phyloP scores from a whole-genome alignment of 2,888 invertebrate genomes.

The Erynnis tages region DNA sequence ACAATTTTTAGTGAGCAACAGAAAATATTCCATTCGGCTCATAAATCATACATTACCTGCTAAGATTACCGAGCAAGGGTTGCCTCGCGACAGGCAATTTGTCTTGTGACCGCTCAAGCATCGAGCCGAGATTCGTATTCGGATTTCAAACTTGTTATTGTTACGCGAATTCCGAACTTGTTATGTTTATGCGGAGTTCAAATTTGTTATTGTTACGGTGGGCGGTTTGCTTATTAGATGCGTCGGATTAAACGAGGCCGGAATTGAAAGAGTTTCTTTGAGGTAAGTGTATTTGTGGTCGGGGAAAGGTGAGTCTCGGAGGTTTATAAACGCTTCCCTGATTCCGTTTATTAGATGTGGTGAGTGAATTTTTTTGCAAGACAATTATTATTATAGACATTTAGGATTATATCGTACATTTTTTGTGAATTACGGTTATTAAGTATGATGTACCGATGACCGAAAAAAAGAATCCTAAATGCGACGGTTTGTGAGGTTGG shows the following conservation, averaged over 20 bases:
- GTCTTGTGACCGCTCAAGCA: slow-evolving; percentile 63
- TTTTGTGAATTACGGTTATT: too few relatives aligned
- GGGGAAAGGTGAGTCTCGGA: neutral
- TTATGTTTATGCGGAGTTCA: slow-evolving; percentile 43
- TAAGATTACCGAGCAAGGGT: slow-evolving; percentile 55
- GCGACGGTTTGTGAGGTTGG: too few relatives aligned
- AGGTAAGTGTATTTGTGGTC: slow-evolving; percentile 4
- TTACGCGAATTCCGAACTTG: slow-evolving; percentile 22
- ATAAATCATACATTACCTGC: slow-evolving; percentile 79
- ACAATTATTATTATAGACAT: too few relatives aligned
- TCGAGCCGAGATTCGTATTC: slow-evolving; percentile 59
- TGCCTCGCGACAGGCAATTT: slow-evolving; percentile 67
- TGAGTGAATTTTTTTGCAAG: too few relatives aligned
- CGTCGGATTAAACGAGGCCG: neutral
- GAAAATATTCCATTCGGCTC: slow-evolving; percentile 59
- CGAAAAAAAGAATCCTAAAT: too few relatives aligned
- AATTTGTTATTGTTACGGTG: slow-evolving; percentile 67
- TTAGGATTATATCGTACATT: too few relatives aligned
- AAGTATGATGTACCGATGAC: too few relatives aligned
- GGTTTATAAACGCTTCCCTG: neutral
- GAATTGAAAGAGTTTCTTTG: slow-evolving; percentile 14
- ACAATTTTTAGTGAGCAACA: slow-evolving; percentile 29
- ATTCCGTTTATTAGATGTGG: neutral
- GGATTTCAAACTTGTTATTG: slow-evolving; percentile 31
- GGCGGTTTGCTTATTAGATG: slow-evolving; percentile 38